Conservation (phyloP, 1,140 invertebrate species). For the Melanaphis sacchari region DNA sequence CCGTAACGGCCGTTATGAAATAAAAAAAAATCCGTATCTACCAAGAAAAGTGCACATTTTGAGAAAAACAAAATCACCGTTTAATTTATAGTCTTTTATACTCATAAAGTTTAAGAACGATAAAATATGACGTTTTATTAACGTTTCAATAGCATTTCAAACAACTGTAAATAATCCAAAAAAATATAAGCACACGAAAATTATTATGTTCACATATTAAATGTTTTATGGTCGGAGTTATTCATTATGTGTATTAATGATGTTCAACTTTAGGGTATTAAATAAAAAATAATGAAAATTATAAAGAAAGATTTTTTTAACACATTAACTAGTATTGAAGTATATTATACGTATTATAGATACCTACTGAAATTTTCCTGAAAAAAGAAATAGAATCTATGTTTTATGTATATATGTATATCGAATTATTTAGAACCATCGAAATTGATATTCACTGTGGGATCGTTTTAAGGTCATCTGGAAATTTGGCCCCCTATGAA, state of each 20-base stretch:
- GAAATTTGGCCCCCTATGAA: neutral
- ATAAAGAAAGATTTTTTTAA: neutral
- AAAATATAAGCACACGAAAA: neutral
- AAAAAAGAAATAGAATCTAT: neutral
- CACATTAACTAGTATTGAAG: neutral
- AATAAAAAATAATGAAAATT: neutral
- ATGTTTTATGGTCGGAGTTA: neutral
- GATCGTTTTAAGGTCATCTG: neutral
- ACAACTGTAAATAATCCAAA: neutral
- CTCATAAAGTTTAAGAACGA: slow-evolving; percentile 5
- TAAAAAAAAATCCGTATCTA: slow-evolving; percentile 16
- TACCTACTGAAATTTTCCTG: neutral
- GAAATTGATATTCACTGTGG: neutral
- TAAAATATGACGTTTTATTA: slow-evolving; percentile 22
- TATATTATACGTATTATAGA: neutral
- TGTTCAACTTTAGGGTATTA: neutral
- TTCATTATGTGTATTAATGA: neutral
- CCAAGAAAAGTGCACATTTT: slow-evolving; percentile 10
- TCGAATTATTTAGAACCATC: neutral
- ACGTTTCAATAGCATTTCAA: slow-evolving; percentile 19
- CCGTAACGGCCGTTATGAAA: slow-evolving; percentile 29
- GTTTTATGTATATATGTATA: neutral
- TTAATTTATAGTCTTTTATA: slow-evolving; percentile 20
- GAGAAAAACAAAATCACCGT: slow-evolving; percentile 21
- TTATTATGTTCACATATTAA: neutral